Conservation (phyloP, 2,888 invertebrate species). For the Hecatera dysodea region DNA sequence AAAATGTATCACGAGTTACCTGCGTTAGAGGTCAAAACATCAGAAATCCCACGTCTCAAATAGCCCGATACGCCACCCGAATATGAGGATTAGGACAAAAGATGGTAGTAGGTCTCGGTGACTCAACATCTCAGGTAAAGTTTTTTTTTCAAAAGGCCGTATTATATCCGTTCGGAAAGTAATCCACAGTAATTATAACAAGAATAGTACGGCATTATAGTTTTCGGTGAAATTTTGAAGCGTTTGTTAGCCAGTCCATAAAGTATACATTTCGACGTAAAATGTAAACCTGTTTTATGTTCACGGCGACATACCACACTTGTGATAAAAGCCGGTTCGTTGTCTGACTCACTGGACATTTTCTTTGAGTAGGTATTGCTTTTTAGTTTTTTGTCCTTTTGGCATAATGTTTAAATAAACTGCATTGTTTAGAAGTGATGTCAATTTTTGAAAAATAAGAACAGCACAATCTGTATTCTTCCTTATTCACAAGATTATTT, state of each 20-base stretch:
- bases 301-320: slow-evolving; percentile 43
- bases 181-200: slow-evolving; percentile 60
- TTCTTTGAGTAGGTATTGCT: slow-evolving; percentile 32
- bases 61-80: slow-evolving; percentile 59
- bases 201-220: slow-evolving; percentile 50
- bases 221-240: slow-evolving; percentile 53
- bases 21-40: slow-evolving; percentile 64
- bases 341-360: slow-evolving; percentile 54
- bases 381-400: slow-evolving; percentile 34
- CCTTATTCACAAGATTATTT: not conserved
- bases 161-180: slow-evolving; percentile 52
- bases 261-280: slow-evolving; percentile 47
- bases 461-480: not conserved
- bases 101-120: slow-evolving; percentile 74
- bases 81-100: slow-evolving; percentile 76
- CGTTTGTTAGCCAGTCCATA: slow-evolving; percentile 42
- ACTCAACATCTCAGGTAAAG: slow-evolving; percentile 78
- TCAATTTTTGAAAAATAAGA: not conserved
- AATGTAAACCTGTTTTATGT: slow-evolving; percentile 58
- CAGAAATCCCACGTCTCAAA: slow-evolving; percentile 63
- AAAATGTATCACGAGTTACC: slow-evolving; percentile 63
- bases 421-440: not conserved
- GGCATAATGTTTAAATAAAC: not conserved
- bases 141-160: slow-evolving; percentile 64
- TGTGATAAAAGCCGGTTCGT: slow-evolving; percentile 60